Evolutionary conservation across 2,113 vertebrate genomes (phyloP).

Genomic region (Rhipidura dahli): DNA sequence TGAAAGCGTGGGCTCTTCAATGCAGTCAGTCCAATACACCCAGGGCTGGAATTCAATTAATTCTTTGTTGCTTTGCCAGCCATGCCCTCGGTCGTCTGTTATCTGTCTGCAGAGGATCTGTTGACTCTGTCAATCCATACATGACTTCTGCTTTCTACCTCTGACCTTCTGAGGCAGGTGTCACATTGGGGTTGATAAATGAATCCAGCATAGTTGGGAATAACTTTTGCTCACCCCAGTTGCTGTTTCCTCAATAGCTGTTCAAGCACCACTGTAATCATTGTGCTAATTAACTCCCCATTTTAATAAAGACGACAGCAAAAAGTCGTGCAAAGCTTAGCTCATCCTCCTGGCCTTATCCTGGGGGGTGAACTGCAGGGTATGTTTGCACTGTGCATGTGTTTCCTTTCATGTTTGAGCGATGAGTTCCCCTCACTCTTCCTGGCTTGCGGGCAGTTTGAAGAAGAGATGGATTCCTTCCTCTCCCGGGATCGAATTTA

Average conservation of each 20-base stretch:
- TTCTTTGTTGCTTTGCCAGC: background rate
- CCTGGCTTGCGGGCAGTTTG: background rate
- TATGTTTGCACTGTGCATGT: background rate
- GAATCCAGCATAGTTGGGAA: background rate
- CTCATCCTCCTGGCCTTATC: background rate
- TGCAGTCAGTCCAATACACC: background rate
- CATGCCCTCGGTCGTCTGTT: background rate
- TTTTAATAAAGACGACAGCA: background rate
- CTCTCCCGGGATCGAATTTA: background rate
- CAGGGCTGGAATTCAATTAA: background rate
- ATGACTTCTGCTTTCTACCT: background rate
- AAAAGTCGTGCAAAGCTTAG: background rate
- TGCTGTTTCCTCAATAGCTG: background rate
- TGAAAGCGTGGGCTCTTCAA: background rate
- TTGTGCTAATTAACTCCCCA: background rate
- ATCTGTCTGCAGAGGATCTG: rapidly evolving
- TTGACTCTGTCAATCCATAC: background rate
- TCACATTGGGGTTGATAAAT: background rate
- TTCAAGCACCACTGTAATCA: background rate
- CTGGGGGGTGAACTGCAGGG: background rate
- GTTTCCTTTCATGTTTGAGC: background rate
- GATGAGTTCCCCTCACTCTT: background rate
- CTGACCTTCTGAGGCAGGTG: background rate
- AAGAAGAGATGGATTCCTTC: background rate
- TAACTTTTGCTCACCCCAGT: background rate